phyloP scores from a whole-genome alignment of 2,797 vertebrate genomes.

The Schizopygopsis malacanthus region DNA sequence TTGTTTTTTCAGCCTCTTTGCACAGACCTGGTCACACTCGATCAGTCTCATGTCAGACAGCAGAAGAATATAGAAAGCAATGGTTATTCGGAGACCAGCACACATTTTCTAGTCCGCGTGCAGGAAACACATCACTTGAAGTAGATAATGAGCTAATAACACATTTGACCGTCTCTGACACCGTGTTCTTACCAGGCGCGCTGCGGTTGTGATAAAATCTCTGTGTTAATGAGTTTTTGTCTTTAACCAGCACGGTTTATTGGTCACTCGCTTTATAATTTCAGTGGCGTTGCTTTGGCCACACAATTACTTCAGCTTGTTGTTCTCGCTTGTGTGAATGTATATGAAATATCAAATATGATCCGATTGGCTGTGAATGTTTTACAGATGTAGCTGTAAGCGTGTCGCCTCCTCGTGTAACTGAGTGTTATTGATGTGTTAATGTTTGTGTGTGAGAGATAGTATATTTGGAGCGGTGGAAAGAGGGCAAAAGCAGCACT shows the following conservation, averaged over 20 bases:
- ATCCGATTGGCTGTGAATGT: not conserved
- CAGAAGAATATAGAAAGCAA: not conserved
- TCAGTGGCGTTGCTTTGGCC: not conserved
- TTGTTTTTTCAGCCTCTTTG: not conserved
- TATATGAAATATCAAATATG: not conserved
- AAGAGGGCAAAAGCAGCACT: slow-evolving; percentile 44
- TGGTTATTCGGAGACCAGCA: not conserved
- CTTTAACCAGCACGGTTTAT: not conserved
- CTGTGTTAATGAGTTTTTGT: slow-evolving; percentile 19
- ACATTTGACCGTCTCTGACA: slow-evolving; percentile 1
- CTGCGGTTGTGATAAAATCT: not conserved
- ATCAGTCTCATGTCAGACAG: slow-evolving; percentile 7
- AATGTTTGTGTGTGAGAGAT: not conserved
- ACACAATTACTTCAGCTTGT: not conserved
- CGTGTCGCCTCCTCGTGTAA: not conserved
- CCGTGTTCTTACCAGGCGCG: not conserved
- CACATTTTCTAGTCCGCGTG: not conserved
- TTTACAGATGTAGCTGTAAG: not conserved
- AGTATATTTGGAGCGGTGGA: slow-evolving; percentile 51
- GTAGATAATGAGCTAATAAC: slow-evolving; percentile 31
- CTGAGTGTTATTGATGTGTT: not conserved
- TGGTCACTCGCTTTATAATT: not conserved
- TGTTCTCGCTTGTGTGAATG: not conserved
- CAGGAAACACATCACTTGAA: not conserved
- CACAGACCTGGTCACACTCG: not conserved